Evolutionary conservation across 1,140 invertebrate species (phyloP), one percentile per base, ranked within the genome.

Genomic region (Bombus soroeensis): DNA sequence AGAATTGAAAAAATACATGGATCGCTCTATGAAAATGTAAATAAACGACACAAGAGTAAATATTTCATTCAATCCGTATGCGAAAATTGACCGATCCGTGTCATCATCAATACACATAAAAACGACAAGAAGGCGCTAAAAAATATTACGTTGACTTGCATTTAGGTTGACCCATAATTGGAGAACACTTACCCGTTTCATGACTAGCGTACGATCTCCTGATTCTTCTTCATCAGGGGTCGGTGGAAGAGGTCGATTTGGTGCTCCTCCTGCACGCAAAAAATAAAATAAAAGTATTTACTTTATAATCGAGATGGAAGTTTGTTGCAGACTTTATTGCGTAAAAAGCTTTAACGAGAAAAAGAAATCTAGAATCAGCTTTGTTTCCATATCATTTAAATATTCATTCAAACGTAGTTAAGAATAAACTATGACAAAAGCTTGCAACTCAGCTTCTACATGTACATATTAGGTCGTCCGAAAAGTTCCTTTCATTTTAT

Each of bases 161-260:
- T 76, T 62, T 34, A 25, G 66, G 9, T 68, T 37, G 18, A 84
- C 66, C 64, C 72, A 62, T 41, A 64, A 37, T 64, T 66, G 22
- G 25, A 68, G 12, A 66, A 53, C 32, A 94, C 94, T 97, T 96
- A 98, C 98, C 97, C 98, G 95, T 96, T 97, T 97, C 96, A 98
- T 97, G 91, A 99, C 98, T 94, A 99, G 96, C 81, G 98, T 99
- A 92, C 98, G 96, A 94, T 99, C 98, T 83, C 97, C 97, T 77
- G 96, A 96, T 95, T 98, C 97, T 93, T 98, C 98, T 93, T 98
- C 98, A 93, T 98, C 98, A 34, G 98, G 98, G 39, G 98, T 99
- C 25, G 98, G 98, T 70, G 98, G 98, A 90, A 99, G 96, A 80
- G 98, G 98, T 86, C 98, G 96, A 94, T 98, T 98, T 71, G 98